Evolutionary conservation across 2,113 vertebrate species (phyloP), one percentile per base, ranked within the genome.

Genomic region (Pygoscelis antarcticus): DNA sequence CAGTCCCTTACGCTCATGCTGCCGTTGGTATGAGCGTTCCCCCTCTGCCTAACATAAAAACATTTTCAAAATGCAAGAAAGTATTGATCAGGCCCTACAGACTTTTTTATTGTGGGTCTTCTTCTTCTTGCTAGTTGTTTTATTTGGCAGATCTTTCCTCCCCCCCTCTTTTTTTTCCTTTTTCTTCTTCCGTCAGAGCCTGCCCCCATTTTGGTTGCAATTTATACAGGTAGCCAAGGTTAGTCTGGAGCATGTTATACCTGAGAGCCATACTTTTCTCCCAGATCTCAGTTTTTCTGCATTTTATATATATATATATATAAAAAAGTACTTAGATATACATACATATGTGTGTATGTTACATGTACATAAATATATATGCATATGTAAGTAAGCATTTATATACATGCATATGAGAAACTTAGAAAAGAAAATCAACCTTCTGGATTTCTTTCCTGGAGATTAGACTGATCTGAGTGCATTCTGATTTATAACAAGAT

Each of bases 1-100:
- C 10, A 0, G 5, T 4, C 7, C 34, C 74, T 16, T 23, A 21
- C 8, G 25, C 20, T 52, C 34, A 10, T 34, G 4, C 34, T 26
- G 49, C 47, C 30, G 3, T 34, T 22, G 30, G 14, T 38, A 27
- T 2, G 7, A 46, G 62, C 8, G 15, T 17, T 62, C n/a, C 16
- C 25, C 8, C 21, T 78, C 42, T n/a, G 49, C 42, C 30, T 17
- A 55, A 10, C 16, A 19, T 8, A 40, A 36, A 7, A 22, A 30
- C 10, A 26, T 57, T 78, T 83, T 58, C 17, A 46, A 65, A 65
- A 40, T 30, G 14, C 42, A 71, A 52, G 44, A 49, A 25, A 32
- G 34, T 44, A 38, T 21, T 46, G 25, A 47, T 61, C 5, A 26
- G 20, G 40, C 14, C 30, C 17, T 57, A 54, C 8, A 40, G 18